A percentile compares a stretch with the other conserved stretches of the same genome.
Conservation (phyloP, 2,797 vertebrate species). For the Halcyon badia region DNA sequence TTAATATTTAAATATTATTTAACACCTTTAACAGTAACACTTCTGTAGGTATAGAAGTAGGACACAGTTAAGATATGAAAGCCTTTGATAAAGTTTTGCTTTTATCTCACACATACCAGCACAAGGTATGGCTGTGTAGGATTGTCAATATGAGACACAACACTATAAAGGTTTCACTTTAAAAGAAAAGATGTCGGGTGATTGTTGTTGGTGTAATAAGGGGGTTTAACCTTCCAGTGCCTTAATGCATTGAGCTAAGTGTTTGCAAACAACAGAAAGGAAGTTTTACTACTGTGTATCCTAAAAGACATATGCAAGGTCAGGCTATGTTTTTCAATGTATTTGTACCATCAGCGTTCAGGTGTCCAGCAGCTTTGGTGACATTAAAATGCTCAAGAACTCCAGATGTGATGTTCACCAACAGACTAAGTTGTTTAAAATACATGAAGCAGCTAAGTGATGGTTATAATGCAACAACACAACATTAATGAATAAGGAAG, state of each 20-base stretch:
- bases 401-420: not conserved
- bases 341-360: not conserved
- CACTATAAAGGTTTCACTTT: not conserved
- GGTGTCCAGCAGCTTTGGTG: not conserved
- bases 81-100: not conserved
- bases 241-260: not conserved
- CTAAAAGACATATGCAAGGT: not conserved
- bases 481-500: not conserved
- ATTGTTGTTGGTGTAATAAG: not conserved
- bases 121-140: not conserved
- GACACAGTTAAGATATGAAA: not conserved
- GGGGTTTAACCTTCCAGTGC: not conserved
- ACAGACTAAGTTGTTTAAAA: not conserved
- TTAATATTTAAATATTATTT: slow-evolving; percentile 29
- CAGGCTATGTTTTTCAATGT: not conserved
- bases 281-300: not conserved
- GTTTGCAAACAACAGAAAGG: not conserved
- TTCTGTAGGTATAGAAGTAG: not conserved
- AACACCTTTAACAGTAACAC: not conserved
- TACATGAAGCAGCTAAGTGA: not conserved
- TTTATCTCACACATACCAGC: not conserved
- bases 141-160: not conserved
- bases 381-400: not conserved
- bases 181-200: not conserved
- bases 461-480: not conserved